Conservation (phyloP, 2,888 invertebrate species). For the Heliconius ethilla region DNA sequence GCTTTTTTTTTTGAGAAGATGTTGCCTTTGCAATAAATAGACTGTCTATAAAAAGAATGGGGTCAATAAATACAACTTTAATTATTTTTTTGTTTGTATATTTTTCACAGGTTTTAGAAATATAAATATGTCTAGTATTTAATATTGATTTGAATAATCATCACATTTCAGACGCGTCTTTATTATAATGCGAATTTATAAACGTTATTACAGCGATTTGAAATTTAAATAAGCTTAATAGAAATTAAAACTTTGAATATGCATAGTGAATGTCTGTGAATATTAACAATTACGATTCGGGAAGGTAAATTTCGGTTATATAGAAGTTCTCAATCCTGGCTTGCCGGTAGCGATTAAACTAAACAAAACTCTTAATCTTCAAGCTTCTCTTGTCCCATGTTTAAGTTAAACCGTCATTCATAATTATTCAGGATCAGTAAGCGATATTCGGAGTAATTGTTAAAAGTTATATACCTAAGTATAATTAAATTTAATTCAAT, state of each 20-base stretch:
- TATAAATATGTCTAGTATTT: background rate
- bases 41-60: background rate
- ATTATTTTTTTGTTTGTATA: background rate
- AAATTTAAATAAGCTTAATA: conserved; percentile 31
- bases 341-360: conserved; percentile 38
- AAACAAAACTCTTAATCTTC: conserved; percentile 41
- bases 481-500: background rate
- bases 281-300: conserved; percentile 25
- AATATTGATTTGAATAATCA: background rate
- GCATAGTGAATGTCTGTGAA: conserved; percentile 30
- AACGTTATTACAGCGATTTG: conserved; percentile 27
- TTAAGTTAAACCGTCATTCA: conserved; percentile 37
- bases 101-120: background rate
- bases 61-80: background rate
- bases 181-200: conserved; percentile 12
- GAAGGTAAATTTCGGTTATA: conserved; percentile 27
- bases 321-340: conserved; percentile 15
- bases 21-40: background rate
- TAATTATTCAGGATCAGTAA: conserved; percentile 35
- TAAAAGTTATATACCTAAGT: background rate
- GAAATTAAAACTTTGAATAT: conserved; percentile 31
- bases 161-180: background rate
- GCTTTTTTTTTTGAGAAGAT: too few relatives aligned
- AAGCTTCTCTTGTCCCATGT: conserved; percentile 36
- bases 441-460: background rate